Evolutionary conservation across 2,113 vertebrate species (phyloP), one percentile per base, ranked within the genome.

Genomic region (Hipposideros armiger): DNA sequence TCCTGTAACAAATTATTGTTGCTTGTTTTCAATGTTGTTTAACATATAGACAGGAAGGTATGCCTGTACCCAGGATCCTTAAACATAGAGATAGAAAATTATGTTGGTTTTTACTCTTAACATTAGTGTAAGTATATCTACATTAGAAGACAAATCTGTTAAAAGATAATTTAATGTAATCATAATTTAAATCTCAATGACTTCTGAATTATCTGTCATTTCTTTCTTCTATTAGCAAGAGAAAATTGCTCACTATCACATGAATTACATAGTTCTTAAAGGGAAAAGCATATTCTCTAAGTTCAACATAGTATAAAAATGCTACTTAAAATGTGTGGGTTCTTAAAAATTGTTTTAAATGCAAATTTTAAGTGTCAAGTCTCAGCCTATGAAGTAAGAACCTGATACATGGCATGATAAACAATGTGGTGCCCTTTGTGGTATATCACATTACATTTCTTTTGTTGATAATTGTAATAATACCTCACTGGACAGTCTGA

Each of bases 171-270:
- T 54, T 73, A 74, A 45, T 86, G 86, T 64, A 78, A 30, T 67
- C 7, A 74, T 85, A 66, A 85, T 90, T 62, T 95, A 56, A 56
- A 73, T 86, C 52, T 89, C 60, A 86, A 85, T 80, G 30, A 72
- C 30, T 85, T 64, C 52, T 52, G 20, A 86, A 80, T 86, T 73
- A 45, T 73, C 19, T 87, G 2, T 76, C 69, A 66, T 89, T 86
- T 42, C n/a, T 80, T 42, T 42, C 40, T 83, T 82, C 76, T 40
- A 28, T 60, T 86, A 42, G 56, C 58, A 81, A 87, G 56, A 19
- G 36, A 81, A 73, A 89, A 62, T 85, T 72, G 42, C n/a, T 87
- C 92, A 81, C 36, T 82, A 40, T 45, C 16, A 11, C 62, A 78
- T 77, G 30, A 69, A 78, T 78, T 74, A 64, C 15, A 56, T 76